Percentiles rank a stretch among this genome's conserved stretches.
These are phyloP conservation scores for Sisyra nigra DNA, from an alignment of 2,888 invertebrate species.

Conservation along the genomic window DNA sequence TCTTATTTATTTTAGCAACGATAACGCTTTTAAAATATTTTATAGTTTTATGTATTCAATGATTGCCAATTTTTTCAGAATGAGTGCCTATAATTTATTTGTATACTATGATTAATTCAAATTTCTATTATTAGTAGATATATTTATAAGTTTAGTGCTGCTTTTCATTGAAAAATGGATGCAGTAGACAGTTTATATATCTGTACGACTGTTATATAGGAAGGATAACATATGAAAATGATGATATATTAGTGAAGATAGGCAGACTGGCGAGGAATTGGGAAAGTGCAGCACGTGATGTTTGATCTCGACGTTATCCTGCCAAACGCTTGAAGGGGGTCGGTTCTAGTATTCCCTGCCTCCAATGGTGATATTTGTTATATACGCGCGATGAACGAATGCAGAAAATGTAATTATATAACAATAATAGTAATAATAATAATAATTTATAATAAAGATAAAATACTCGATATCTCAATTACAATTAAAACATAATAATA, in stretches of 20 bases:
- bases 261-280: no score
- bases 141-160: no score
- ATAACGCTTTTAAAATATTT: background rate
- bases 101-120: no score
- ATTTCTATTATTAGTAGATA: no score
- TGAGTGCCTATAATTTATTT: no score
- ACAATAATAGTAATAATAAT: conserved; percentile 5
- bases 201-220: background rate
- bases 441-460: conserved; percentile 1
- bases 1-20: no score
- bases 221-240: background rate
- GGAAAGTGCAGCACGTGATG: no score
- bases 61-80: background rate
- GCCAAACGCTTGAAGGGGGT: conserved; percentile 9
- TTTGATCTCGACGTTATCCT: conserved; percentile 5
- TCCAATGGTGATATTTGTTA: conserved; percentile 10
- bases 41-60: background rate
- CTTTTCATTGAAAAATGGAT: no score
- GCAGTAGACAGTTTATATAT: background rate
- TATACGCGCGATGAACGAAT: conserved; percentile 6
- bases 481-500: conserved; percentile 2
- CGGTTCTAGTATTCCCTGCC: conserved; percentile 8
- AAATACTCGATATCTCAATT: conserved; percentile 7
- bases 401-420: conserved; percentile 7
- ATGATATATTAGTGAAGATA: background rate